Evolutionary conservation across 2,797 vertebrate genomes (phyloP), one percentile per base, ranked within the genome.

Genomic region (Heterohyrax brucei): DNA sequence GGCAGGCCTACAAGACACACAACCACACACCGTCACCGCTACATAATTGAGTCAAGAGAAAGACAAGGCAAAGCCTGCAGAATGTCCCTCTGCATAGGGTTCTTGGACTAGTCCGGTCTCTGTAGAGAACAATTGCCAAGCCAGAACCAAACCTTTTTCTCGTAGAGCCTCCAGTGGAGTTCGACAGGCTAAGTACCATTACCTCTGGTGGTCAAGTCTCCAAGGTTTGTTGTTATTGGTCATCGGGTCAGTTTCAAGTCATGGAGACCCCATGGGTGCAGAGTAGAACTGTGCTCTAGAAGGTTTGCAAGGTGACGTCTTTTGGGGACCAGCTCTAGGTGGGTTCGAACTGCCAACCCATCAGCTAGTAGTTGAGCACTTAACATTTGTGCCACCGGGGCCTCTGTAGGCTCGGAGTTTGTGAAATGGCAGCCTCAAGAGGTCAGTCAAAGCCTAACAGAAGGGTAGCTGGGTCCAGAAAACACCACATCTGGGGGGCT

Each of bases 391-490:
- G 33, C 33, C 70, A 18, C 33, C 19, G 22, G 19, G n/a, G 33
- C 39, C 10, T n/a, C 66, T 30, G 3, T 33, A 10, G 39, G 19
- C 30, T 86, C 26, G 10, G 56, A 0, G 1, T 28, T 12, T 33
- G 87, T 26, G 92, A 90, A 87, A 86, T 0, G 46, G 30, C 30
- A 81, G 61, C 1, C 5, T 61, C 39, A 86, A 88, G 89, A 94
- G 95, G 92, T 86, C 87, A 78, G 64, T 95, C 97, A 93, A 85
- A 94, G 44, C 91, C 26, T 92, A 88, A 92, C 89, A 91, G 87
- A 81, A 84, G 87, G 89, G 56, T 61, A 89, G 26, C 33, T 87
- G 94, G n/a, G 80, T 97, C 91, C 7, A 48, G 61, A 87, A 59
- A 28, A 5, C 76, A 24, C 53, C 7, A 4, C 10, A n/a, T n/a